phyloP scores from a whole-genome alignment of 2,797 vertebrate genomes.

The Trachops cirrhosus region DNA sequence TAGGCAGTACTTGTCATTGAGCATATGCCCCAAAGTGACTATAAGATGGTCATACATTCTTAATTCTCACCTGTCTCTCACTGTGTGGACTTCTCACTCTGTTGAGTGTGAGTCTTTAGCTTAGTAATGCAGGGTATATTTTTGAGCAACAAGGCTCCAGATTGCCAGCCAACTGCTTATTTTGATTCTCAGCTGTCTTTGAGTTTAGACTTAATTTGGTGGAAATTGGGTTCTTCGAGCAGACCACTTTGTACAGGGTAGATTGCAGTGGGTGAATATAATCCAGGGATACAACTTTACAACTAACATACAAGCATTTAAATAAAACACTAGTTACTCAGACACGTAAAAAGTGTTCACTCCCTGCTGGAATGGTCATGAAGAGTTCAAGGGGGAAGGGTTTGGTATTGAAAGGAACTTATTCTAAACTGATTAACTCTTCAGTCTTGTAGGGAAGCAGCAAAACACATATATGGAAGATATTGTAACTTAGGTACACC shows the following conservation, averaged over 20 bases:
- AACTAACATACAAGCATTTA: constrained; percentile 26
- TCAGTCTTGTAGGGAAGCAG: constrained; percentile 32
- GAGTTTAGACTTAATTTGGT: constrained; percentile 3
- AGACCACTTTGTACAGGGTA: not conserved
- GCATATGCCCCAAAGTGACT: not conserved
- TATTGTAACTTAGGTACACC: not conserved
- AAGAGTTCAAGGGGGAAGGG: constrained; percentile 22
- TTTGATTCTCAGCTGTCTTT: constrained; percentile 21
- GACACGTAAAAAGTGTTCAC: not conserved
- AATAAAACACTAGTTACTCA: constrained; percentile 43
- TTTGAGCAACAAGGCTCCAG: not conserved
- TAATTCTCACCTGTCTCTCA: not conserved
- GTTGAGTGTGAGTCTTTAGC: not conserved
- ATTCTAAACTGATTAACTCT: constrained; percentile 19
- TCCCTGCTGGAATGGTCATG: not conserved
- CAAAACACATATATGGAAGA: not conserved
- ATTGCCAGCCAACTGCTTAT: not conserved
- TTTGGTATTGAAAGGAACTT: constrained; percentile 39
- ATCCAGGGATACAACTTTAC: constrained; percentile 10
- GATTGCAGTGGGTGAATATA: constrained; percentile 20
- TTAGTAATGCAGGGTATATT: constrained; percentile 5
- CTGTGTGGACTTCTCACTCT: not conserved
- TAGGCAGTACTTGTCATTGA: not conserved
- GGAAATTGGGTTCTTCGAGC: constrained; percentile 8
- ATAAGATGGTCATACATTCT: not conserved